Conservation (phyloP, 2,797 vertebrate species). For the Sebastes flavidus region DNA sequence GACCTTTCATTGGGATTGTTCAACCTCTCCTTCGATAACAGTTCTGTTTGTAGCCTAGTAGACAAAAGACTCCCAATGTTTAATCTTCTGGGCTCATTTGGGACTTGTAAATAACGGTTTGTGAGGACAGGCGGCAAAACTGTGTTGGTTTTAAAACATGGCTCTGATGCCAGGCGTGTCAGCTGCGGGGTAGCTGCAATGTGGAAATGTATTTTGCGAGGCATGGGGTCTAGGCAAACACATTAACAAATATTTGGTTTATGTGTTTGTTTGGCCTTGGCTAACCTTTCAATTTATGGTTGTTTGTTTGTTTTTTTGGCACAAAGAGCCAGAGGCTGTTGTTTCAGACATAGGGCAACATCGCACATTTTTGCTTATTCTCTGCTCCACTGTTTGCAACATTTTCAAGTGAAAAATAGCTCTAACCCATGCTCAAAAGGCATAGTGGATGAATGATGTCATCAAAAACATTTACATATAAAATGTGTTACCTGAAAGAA, state of each 20-base stretch:
- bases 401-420: not conserved
- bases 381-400: not conserved
- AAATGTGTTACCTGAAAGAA: slow-evolving; percentile 6
- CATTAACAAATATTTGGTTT: slow-evolving; percentile 26
- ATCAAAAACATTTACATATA: slow-evolving; percentile 17
- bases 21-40: slow-evolving; percentile 30
- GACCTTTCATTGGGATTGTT: slow-evolving; percentile 13
- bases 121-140: slow-evolving; percentile 37
- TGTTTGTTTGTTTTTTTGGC: slow-evolving; percentile 9
- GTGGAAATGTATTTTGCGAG: slow-evolving; percentile 26
- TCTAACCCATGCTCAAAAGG: not conserved
- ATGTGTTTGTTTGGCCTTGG: slow-evolving; percentile 29
- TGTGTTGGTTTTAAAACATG: slow-evolving; percentile 22
- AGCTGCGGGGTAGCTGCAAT: not conserved
- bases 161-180: not conserved
- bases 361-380: not conserved
- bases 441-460: not conserved
- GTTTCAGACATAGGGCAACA: slow-evolving; percentile 2
- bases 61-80: slow-evolving; percentile 51
- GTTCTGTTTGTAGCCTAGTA: slow-evolving; percentile 32
- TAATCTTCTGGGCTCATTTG: slow-evolving; percentile 54
- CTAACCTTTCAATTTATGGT: slow-evolving; percentile 34
- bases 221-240: slow-evolving; percentile 4
- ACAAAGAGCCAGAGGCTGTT: not conserved
- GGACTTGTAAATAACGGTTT: slow-evolving; percentile 50